Percentiles rank a stretch among this genome's conserved stretches.
phyloP scores from a whole-genome alignment of 2,888 invertebrate genomes.

The Thymelicus acteon region DNA sequence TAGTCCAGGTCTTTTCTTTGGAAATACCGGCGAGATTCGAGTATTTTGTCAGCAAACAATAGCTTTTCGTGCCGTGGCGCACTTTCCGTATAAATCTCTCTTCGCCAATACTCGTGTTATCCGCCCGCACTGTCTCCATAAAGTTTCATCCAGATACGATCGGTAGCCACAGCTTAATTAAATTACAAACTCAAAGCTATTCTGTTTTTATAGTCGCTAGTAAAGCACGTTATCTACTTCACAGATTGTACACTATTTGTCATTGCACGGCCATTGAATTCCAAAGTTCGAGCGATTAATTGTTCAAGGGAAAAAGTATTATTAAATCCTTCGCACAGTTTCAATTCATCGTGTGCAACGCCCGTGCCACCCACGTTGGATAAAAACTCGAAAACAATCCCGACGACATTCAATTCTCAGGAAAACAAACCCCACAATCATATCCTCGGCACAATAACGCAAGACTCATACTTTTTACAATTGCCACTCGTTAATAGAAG shows the following conservation, averaged over 20 bases:
- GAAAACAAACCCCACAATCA: conserved; percentile 39
- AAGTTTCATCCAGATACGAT: conserved; percentile 48
- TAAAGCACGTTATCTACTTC: conserved; percentile 33
- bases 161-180: conserved; percentile 48
- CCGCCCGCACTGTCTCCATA: conserved; percentile 45
- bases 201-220: conserved; percentile 28
- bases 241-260: conserved; percentile 35
- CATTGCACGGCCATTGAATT: conserved; percentile 33
- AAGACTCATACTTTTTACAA: conserved; percentile 35
- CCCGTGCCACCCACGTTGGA: conserved; percentile 48
- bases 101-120: conserved; percentile 41
- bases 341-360: conserved; percentile 50
- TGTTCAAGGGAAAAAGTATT: conserved; percentile 45
- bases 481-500: conserved; percentile 33
- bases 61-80: conserved; percentile 39
- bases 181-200: conserved; percentile 42
- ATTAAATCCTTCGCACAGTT: conserved; percentile 45
- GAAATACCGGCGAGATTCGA: conserved; percentile 40
- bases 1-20: conserved; percentile 42
- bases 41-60: conserved; percentile 40
- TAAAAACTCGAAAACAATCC: conserved; percentile 58
- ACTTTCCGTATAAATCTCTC: conserved; percentile 35
- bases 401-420: conserved; percentile 52
- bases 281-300: conserved; percentile 24
- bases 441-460: conserved; percentile 31